Evolutionary conservation across 1,140 invertebrate species (phyloP), one percentile per base, ranked within the genome.

Genomic region (Acromyrmex heyeri): DNA sequence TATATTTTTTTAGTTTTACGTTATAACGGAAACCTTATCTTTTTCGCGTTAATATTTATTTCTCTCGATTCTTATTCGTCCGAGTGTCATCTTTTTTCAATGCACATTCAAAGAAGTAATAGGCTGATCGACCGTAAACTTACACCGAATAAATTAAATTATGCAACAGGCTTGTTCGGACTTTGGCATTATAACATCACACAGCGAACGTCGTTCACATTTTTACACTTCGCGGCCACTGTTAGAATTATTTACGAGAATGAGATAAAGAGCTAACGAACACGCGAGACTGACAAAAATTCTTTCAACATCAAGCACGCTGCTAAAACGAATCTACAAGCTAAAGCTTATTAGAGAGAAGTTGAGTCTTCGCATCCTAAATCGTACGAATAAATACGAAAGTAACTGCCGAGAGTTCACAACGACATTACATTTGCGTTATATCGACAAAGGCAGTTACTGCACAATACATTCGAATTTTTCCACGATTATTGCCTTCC

Each of bases 121-220:
- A n/a, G 57, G 14, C 44, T 10, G 18, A 30, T 73, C 27, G 44
- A 72, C 18, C 57, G 10, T 77, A 61, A 16, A 53, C 79, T 82
- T 82, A 83, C 59, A 61, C 12, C 55, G 24, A 73, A 3, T 73
- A 75, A 82, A 75, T 73, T 83, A 73, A 73, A 27, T 12, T 44
- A 55, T n/a, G 27, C 50, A 38, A 83, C 62, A 81, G 24, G 27
- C 53, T n/a, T 50, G 55, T 75, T 14, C 55, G 10, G 14, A 50
- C 79, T 83, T 83, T 83, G 79, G 79, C 55, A 83, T 83, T 75
- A 24, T 73, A 59, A 83, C 55, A 83, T 83, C 38, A 82, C 64
- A 81, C 44, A 48, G 69, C 57, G 55, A 73, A 82, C 21, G 16
- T 83, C 7, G 21, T 57, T 48, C 10, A 57, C 16, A 70, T 67